These are phyloP conservation scores for Siphonodentalium dalli DNA, from an alignment of 2,888 invertebrate genomes.

Conservation along the genomic window DNA sequence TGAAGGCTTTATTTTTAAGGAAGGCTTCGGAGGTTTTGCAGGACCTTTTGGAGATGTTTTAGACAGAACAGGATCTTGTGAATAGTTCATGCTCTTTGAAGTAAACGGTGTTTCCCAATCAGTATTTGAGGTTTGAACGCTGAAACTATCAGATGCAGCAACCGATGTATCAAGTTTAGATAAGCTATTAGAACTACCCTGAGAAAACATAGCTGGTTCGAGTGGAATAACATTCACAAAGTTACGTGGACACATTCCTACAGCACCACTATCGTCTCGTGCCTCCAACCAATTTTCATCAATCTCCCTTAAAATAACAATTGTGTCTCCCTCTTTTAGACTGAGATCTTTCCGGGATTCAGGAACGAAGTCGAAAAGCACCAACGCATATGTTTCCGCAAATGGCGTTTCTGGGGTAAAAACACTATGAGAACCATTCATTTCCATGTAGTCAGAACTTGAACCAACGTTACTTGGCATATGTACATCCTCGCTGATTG, in stretches of 20 bases:
- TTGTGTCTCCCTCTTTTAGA: conserved; percentile 64
- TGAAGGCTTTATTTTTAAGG: too few relatives aligned
- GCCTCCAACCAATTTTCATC: conserved; percentile 65
- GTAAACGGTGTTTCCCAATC: too few relatives aligned
- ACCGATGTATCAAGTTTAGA: too few relatives aligned
- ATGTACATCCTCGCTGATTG: background rate
- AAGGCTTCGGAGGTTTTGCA: too few relatives aligned
- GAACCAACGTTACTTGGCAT: background rate
- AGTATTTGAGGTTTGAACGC: too few relatives aligned
- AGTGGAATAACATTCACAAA: conserved; percentile 60
- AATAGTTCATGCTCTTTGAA: too few relatives aligned
- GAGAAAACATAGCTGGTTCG: too few relatives aligned
- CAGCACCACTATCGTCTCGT: conserved; percentile 53
- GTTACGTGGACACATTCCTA: conserved; percentile 62
- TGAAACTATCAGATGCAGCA: too few relatives aligned
- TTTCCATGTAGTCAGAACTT: conserved; percentile 5
- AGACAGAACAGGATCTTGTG: too few relatives aligned
- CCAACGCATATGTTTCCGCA: conserved; percentile 56
- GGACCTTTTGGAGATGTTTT: too few relatives aligned
- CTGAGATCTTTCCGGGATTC: conserved; percentile 59
- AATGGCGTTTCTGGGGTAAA: background rate
- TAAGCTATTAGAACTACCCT: too few relatives aligned
- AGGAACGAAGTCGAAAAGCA: conserved; percentile 61
- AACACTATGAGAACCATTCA: background rate
- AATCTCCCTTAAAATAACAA: conserved; percentile 58